Evolutionary conservation across 2,113 vertebrate species (phyloP).

Genomic region (Gyps fulvus): DNA sequence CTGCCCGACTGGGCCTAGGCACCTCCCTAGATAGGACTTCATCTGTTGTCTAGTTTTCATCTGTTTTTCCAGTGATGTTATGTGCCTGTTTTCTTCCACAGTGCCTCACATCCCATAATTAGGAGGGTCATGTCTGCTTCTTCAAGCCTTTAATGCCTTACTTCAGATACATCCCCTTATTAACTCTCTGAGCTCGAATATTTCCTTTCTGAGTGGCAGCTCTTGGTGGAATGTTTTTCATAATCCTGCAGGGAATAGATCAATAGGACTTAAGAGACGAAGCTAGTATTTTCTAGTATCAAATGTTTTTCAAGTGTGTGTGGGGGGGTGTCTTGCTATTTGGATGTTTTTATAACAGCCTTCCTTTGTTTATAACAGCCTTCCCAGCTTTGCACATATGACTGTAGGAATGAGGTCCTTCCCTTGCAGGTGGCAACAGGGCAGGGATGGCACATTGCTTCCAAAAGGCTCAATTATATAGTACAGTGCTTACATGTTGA

Average conservation of each 20-base stretch:
- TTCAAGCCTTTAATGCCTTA: neutral
- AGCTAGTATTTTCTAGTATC: neutral
- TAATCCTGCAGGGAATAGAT: neutral
- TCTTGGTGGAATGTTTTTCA: neutral
- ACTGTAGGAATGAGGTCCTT: neutral
- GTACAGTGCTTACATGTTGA: fast-evolving
- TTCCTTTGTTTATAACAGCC: neutral
- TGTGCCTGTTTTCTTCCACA: neutral
- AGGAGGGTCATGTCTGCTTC: neutral
- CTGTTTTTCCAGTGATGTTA: neutral
- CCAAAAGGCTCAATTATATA: neutral
- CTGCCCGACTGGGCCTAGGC: no score
- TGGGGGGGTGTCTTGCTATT: neutral
- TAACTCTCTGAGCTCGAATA: neutral
- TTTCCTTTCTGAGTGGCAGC: neutral
- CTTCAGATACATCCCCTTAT: neutral
- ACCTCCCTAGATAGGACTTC: no score
- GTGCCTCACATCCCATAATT: neutral
- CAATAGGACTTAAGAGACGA: neutral
- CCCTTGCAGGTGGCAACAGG: neutral
- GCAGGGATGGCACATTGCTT: neutral
- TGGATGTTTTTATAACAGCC: neutral
- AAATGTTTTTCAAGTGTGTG: neutral
- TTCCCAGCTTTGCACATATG: neutral
- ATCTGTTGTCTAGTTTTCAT: neutral